Base-by-base conservation (phyloP, 2,888 invertebrate genomes). In the Chrysina gloriosa region DNA sequence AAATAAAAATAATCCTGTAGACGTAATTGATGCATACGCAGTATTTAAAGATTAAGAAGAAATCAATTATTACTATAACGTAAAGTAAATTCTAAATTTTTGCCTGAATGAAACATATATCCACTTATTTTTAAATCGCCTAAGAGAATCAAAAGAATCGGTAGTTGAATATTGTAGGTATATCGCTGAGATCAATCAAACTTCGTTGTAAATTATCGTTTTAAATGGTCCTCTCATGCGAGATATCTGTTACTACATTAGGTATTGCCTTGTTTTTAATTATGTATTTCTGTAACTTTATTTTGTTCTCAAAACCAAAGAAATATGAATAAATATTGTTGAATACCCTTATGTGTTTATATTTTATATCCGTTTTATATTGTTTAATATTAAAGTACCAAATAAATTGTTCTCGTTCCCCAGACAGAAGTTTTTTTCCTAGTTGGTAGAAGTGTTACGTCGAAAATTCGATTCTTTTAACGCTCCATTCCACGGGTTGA, bases 41-140 rank as follows among this genome's bases (percentile, higher is more conserved):
- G 58, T 39, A 58, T 58, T 58, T 58, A 58, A 58, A 23, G 34
- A 47, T 48, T 63, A 21, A 58, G 42, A 68, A 63, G 63, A 65
- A 67, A 65, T 67, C 63, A 63, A 63, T 67, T 63, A 67, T 54
- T 67, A 67, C 50, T 52, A 31, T 64, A 67, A 54, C 63, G 68
- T 69, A 73, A 78, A 74, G 74, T 74, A 78, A 77, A 80, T 80
- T 81, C 80, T 80, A 81, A 80, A 81, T 77, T 78, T 76, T 78
- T 79, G 80, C 81, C 80, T 80, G 75, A 76, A 78, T 78, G 79
- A 77, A 39, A 63, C 27, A 21, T 63, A 54, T 67, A 70, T 67
- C 69, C 68, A 70, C 69, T 65, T 70, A 71, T 71, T 70, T 72
- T 73, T 70, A 69, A 70, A 73, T 65, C 68, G 63, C 66, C 65